Percentiles rank a stretch among this genome's conserved stretches.
These are phyloP conservation scores for Podarcis lilfordi DNA, from an alignment of 2,797 vertebrate genomes.

Conservation along the genomic window DNA sequence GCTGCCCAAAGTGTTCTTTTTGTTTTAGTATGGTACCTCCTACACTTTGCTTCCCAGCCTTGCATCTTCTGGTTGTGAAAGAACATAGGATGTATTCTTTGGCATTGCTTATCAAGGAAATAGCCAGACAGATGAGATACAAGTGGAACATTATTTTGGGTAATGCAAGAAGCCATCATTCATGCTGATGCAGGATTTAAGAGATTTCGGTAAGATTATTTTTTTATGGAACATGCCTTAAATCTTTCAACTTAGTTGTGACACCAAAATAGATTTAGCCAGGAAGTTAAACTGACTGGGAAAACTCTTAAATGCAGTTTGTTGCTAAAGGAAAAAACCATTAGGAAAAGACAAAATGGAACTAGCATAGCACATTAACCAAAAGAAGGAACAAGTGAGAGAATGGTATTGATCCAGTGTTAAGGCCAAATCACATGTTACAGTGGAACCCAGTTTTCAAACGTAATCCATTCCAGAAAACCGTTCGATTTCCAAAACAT, in stretches of 20 bases:
- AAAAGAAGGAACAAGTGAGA: too few species aligned
- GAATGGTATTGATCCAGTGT: too few species aligned
- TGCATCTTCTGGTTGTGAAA: constrained; percentile 29
- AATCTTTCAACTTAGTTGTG: not conserved
- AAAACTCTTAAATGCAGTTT: constrained; percentile 17
- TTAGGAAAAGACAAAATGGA: not conserved
- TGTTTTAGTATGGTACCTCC: constrained; percentile 32
- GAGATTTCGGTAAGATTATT: constrained; percentile 39
- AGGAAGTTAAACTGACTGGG: not conserved
- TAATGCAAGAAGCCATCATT: constrained; percentile 66
- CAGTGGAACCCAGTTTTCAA: too few species aligned
- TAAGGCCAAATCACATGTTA: too few species aligned
- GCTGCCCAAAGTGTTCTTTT: constrained; percentile 16
- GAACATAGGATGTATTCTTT: constrained; percentile 49
- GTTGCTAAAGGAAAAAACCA: not conserved
- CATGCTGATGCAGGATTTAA: constrained; percentile 44
- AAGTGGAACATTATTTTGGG: constrained; percentile 53
- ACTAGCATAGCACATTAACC: too few species aligned
- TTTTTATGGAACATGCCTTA: constrained; percentile 26
- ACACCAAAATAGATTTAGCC: constrained; percentile 21
- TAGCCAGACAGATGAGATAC: constrained; percentile 42
- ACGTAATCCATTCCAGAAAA: too few species aligned
- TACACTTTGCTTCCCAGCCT: constrained; percentile 32
- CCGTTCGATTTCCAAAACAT: too few species aligned
- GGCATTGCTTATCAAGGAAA: constrained; percentile 34